These are phyloP conservation scores for Neosilurus hyrtlii DNA, from an alignment of 2,797 vertebrate species.

Conservation along the genomic window DNA sequence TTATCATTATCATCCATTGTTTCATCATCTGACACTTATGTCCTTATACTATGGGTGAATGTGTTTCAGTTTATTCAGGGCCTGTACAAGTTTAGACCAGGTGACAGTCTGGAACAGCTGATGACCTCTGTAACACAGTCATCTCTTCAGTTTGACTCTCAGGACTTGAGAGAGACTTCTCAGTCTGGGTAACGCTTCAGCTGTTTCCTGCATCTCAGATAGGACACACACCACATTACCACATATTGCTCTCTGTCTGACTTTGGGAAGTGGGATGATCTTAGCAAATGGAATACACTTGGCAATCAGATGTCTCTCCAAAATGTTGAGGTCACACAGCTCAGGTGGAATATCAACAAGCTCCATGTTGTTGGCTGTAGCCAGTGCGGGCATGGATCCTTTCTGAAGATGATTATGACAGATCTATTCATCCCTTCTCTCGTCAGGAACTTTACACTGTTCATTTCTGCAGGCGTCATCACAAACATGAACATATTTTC, in stretches of 20 bases:
- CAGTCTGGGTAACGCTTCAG: conserved; percentile 24
- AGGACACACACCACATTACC: conserved; percentile 36
- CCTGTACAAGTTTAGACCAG: background rate
- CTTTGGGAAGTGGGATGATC: conserved; percentile 29
- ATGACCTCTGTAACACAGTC: conserved; percentile 13
- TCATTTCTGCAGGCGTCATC: background rate
- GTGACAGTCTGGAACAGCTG: conserved; percentile 29
- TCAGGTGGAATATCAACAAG: background rate
- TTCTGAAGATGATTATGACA: background rate
- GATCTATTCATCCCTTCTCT: conserved; percentile 24
- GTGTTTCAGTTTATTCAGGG: too few species aligned
- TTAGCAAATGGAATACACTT: conserved; percentile 40
- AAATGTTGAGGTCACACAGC: conserved; percentile 6
- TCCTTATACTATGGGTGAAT: too few species aligned
- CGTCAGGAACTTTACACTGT: background rate
- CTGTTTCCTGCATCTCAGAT: conserved; percentile 30
- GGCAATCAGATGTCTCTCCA: conserved; percentile 17
- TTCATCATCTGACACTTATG: too few species aligned
- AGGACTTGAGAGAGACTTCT: conserved; percentile 28
- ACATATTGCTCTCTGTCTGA: conserved; percentile 17
- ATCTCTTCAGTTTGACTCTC: conserved; percentile 31
- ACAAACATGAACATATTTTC: conserved; percentile 33
- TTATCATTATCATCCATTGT: too few species aligned
- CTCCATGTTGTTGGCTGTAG: background rate
- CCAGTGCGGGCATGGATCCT: conserved; percentile 2